Base-by-base conservation (phyloP, 2,888 invertebrate species). In the Pachycephus smyrnensis region DNA sequence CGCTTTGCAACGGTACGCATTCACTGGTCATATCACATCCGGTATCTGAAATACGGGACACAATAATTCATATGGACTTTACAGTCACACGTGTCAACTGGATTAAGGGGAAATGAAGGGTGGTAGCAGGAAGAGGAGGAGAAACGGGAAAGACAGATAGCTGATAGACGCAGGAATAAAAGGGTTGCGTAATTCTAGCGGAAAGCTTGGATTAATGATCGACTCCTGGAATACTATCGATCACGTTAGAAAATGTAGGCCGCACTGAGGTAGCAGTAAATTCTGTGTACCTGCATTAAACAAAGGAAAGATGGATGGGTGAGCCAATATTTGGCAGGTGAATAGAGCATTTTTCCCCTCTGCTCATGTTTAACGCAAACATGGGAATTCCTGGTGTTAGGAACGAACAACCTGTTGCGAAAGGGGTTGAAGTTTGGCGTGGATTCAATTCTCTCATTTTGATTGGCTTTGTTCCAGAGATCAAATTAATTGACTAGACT, bases 1-100 rank as follows among this genome's bases (percentile, higher is more conserved):
- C 90, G 82, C 89, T 86, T 82, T 90, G 90, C 69, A 90, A 81
- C 40, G 90, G 90, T 79, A 90, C 87, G 79, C 86, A 89, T 82
- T 90, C 90, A 80, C 89, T 89, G 33, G 79, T 37, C 83, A 88
- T 80, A 73, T 90, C 90, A 80, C 88, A 89, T 77, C 86, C 88
- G 9, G 89, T 86, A 83, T 88, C 90, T 90, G 88, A 77, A 89
- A 90, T 82, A 85, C 75, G 23, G 55, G 23, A 23, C 23, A 55
- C 23, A 55, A 55, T 55, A 23, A 55, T 23, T 55, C 55, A 55
- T 55, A 55, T 2, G 55, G 9, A 23, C 1, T 9, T 55, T 55
- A 23, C 2, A 55, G 55, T 23, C 55, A 23, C 15, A 15, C 55
- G 55, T 55, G 55, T 23, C 23, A 6, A 23, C 55, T 55, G 55